phyloP scores from a whole-genome alignment of 1,140 invertebrate genomes.

The Chironomus striatipennis region DNA sequence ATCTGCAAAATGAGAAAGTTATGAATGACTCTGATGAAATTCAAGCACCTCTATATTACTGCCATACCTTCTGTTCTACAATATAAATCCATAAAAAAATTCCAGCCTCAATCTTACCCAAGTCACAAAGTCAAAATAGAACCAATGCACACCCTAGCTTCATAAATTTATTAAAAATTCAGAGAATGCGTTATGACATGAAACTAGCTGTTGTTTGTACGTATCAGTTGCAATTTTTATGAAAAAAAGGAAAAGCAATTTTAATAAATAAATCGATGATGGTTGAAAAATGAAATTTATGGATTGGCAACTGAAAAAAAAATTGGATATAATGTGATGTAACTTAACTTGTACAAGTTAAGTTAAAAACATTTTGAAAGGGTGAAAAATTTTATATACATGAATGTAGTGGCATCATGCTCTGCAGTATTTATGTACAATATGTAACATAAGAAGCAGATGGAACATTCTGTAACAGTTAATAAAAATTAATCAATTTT shows the following conservation, averaged over 20 bases:
- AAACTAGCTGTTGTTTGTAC: not conserved
- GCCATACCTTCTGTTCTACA: no score
- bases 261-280: constrained; percentile 18
- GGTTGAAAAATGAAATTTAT: not conserved
- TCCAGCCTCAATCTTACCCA: no score
- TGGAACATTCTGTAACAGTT: constrained; percentile 17
- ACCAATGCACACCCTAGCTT: no score
- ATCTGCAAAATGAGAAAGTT: no score
- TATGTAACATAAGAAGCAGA: not conserved
- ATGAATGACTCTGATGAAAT: no score
- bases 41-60: no score
- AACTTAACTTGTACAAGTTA: not conserved
- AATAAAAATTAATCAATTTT: constrained; percentile 24
- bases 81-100: no score
- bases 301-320: not conserved
- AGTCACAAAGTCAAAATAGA: no score
- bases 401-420: no score
- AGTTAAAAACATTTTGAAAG: not conserved
- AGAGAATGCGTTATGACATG: not conserved
- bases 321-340: not conserved
- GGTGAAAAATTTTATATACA: not conserved
- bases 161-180: not conserved
- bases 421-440: not conserved
- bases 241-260: not conserved
- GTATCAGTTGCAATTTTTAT: constrained; percentile 22